Conservation (phyloP, 2,888 invertebrate genomes). For the Drosophila nr. perissopoda region DNA sequence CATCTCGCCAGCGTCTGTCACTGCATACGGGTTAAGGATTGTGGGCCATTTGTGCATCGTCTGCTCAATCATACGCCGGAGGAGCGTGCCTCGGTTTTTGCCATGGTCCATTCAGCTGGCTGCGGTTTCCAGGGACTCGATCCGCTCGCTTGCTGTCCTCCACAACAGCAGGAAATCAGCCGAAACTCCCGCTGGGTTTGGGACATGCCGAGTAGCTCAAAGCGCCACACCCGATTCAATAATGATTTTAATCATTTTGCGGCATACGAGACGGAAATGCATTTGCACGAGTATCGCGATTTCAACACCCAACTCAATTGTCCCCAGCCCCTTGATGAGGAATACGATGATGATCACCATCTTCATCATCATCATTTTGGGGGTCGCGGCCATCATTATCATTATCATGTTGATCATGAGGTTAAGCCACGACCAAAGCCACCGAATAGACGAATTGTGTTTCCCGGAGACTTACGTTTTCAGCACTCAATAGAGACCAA, state of each 20-base stretch:
- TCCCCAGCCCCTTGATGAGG: conserved; percentile 78
- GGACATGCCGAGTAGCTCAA: conserved; percentile 52
- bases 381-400: conserved; percentile 37
- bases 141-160: conserved; percentile 79
- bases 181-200: conserved; percentile 79
- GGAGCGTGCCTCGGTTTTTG: conserved; percentile 61
- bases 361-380: conserved; percentile 19
- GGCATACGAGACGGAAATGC: conserved; percentile 57
- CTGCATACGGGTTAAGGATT: conserved; percentile 80
- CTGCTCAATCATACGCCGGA: conserved; percentile 62
- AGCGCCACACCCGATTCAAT: conserved; percentile 7
- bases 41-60: conserved; percentile 66
- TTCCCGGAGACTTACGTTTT: conserved; percentile 75
- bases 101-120: conserved; percentile 66
- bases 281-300: conserved; percentile 80
- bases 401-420: conserved; percentile 56
- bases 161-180: conserved; percentile 15
- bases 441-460: conserved; percentile 63
- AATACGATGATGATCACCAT: conserved; percentile 35
- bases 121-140: conserved; percentile 79
- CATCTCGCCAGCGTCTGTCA: conserved; percentile 61
- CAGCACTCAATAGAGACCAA: conserved; percentile 35
- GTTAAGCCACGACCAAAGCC: conserved; percentile 34
- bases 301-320: conserved; percentile 79
- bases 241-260: conserved; percentile 14